phyloP scores from a whole-genome alignment of 2,888 invertebrate species.

The Spilarctia lutea region DNA sequence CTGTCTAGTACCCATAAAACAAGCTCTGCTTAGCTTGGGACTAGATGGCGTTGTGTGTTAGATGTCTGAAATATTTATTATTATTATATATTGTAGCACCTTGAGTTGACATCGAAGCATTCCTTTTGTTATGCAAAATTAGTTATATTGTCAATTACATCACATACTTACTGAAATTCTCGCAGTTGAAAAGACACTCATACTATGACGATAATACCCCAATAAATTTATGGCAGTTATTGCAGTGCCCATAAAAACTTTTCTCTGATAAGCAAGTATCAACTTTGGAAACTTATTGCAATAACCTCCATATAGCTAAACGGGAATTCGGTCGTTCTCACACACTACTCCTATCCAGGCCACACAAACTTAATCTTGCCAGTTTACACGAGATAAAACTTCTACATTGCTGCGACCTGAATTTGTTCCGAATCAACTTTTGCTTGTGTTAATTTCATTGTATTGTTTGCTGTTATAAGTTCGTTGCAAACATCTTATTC shows the following conservation, averaged over 20 bases:
- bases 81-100: too few relatives aligned
- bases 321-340: slow-evolving; percentile 33
- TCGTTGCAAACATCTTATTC: slow-evolving; percentile 23
- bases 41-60: too few relatives aligned
- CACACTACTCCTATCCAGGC: slow-evolving; percentile 40
- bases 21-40: too few relatives aligned
- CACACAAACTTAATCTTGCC: slow-evolving; percentile 61
- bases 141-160: too few relatives aligned
- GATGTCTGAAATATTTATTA: too few relatives aligned
- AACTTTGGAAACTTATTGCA: neutral
- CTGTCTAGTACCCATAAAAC: too few relatives aligned
- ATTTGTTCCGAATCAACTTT: slow-evolving; percentile 55
- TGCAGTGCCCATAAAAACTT: neutral
- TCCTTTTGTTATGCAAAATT: too few relatives aligned
- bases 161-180: too few relatives aligned
- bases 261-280: neutral
- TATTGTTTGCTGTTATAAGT: slow-evolving; percentile 39
- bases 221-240: neutral
- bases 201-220: neutral
- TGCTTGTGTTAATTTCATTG: slow-evolving; percentile 60
- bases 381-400: slow-evolving; percentile 68
- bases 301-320: slow-evolving; percentile 1
- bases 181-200: neutral
- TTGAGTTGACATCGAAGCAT: too few relatives aligned
- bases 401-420: slow-evolving; percentile 48